A percentile compares a stretch with the other conserved stretches of the same genome.
Evolutionary conservation across 2,797 vertebrate species (phyloP).

Genomic region (Lateolabrax maculatus): DNA sequence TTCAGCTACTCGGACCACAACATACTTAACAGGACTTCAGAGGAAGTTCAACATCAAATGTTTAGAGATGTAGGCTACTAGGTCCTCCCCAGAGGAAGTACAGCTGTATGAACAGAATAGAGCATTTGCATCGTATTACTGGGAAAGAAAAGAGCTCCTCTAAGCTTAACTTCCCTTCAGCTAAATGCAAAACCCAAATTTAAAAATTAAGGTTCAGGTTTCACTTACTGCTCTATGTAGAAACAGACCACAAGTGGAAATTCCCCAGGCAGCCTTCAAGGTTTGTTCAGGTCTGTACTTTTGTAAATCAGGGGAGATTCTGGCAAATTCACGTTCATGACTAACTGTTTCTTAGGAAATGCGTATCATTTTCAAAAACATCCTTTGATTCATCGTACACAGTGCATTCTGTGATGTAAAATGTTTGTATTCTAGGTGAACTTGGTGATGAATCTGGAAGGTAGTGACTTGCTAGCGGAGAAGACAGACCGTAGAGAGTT

Average conservation of each 20-base stretch:
- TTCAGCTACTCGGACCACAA: conserved; percentile 59
- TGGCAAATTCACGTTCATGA: conserved; percentile 20
- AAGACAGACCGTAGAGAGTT: conserved; percentile 97
- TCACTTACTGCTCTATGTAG: conserved; percentile 25
- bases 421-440: conserved; percentile 89
- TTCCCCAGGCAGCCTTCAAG: conserved; percentile 31
- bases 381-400: not conserved
- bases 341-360: conserved; percentile 13
- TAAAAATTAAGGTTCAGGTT: conserved; percentile 17
- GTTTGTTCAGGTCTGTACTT: conserved; percentile 13
- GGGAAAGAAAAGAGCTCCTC: conserved; percentile 10
- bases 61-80: conserved; percentile 31
- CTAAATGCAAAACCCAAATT: conserved; percentile 19
- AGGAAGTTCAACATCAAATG: conserved; percentile 48
- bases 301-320: conserved; percentile 21
- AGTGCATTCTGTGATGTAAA: not conserved
- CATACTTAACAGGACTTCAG: conserved; percentile 13
- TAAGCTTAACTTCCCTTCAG: conserved; percentile 18
- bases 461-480: conserved; percentile 96
- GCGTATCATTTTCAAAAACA: not conserved
- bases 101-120: conserved; percentile 15
- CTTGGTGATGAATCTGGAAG: conserved; percentile 98
- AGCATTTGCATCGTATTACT: conserved; percentile 5
- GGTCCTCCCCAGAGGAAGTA: conserved; percentile 45
- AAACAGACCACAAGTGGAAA: conserved; percentile 52